Conservation (phyloP, 1,140 invertebrate genomes). For the Brachionus angularis region DNA sequence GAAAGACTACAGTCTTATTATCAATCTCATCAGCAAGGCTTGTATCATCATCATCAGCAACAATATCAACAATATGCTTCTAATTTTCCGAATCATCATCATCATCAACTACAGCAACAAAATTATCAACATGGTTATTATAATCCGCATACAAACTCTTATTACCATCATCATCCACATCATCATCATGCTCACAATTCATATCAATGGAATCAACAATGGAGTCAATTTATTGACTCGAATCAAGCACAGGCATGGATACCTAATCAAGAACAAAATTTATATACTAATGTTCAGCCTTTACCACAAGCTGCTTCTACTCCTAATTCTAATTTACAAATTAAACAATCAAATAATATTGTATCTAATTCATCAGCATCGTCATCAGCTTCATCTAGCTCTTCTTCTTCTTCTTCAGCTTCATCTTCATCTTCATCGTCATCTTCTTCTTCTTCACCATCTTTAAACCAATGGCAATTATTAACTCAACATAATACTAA, state of each 20-base stretch:
- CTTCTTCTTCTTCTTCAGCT: not conserved
- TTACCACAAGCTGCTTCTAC: conserved; percentile 1
- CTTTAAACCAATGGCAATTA: conserved; percentile 18
- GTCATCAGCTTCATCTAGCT: not conserved
- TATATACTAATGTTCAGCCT: too few species aligned
- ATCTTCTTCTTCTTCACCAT: not conserved
- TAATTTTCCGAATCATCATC: too few species aligned
- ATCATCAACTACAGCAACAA: not conserved
- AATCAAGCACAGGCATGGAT: too few species aligned
- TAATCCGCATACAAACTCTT: not conserved
- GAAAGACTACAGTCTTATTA: not conserved
- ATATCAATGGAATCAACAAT: not conserved
- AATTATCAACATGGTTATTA: too few species aligned
- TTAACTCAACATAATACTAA: not conserved
- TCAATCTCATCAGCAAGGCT: not conserved
- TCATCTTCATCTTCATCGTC: not conserved
- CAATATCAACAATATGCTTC: not conserved
- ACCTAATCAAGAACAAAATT: too few species aligned
- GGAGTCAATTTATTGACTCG: too few species aligned
- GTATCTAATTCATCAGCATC: not conserved
- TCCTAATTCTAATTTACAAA: not conserved
- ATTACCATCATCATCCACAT: too few species aligned
- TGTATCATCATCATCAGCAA: not conserved
- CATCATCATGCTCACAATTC: not conserved
- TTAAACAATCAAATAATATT: too few species aligned